Evolutionary conservation across 2,113 vertebrate genomes (phyloP).

Genomic region (Ivindomyrus marchei): DNA sequence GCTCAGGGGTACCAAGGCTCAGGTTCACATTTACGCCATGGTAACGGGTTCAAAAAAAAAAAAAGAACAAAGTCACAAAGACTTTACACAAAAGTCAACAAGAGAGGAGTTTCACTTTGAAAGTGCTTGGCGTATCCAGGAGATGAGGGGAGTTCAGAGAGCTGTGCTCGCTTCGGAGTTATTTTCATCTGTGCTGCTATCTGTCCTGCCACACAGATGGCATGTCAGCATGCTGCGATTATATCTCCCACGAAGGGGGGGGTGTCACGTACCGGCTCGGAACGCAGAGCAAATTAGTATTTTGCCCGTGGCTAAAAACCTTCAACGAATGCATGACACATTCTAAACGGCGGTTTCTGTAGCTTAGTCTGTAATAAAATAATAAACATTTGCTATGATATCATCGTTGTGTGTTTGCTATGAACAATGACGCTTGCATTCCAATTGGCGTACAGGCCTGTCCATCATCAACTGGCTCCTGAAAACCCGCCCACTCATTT

Average conservation of each 20-base stretch:
- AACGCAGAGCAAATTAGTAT: neutral
- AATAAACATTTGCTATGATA: neutral
- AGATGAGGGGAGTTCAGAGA: neutral
- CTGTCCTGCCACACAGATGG: neutral
- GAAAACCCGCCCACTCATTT: neutral
- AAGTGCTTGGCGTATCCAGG: neutral
- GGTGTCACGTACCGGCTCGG: neutral
- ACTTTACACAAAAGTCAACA: neutral
- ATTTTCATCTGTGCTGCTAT: conserved; percentile 9
- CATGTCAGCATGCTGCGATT: conserved; percentile 4
- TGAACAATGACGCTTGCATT: neutral
- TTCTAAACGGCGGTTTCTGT: neutral
- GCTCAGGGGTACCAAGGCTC: neutral
- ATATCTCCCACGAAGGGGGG: neutral
- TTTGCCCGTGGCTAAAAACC: neutral
- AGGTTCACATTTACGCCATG: neutral
- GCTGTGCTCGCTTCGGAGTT: neutral
- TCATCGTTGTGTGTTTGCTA: neutral
- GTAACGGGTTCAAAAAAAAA: neutral
- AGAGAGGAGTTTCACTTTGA: neutral
- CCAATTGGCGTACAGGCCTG: neutral
- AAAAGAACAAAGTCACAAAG: neutral
- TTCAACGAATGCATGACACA: neutral
- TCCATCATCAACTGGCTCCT: neutral
- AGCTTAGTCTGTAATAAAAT: neutral